Percentiles rank a stretch among this genome's conserved stretches.
These are phyloP conservation scores for Indicator indicator DNA, from an alignment of 2,113 vertebrate species.

Conservation along the genomic window DNA sequence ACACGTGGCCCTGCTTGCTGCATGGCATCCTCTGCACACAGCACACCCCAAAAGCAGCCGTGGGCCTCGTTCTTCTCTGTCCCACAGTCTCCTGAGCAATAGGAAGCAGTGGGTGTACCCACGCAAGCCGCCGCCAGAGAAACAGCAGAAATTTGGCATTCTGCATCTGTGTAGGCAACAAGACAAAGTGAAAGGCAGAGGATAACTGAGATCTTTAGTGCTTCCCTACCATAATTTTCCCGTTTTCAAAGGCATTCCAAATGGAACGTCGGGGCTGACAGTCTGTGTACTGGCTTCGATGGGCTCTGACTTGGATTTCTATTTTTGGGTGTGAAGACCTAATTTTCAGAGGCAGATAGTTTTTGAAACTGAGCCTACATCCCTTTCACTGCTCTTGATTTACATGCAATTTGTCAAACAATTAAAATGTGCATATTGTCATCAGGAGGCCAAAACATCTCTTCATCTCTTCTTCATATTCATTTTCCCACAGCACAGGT, in stretches of 20 bases:
- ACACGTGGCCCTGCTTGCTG: fast-evolving
- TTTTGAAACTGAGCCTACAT: conserved; percentile 40
- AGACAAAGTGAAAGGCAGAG: conserved; percentile 36
- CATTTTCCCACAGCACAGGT: background rate
- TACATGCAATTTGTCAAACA: background rate
- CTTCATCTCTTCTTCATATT: conserved; percentile 14
- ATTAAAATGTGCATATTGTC: conserved; percentile 24
- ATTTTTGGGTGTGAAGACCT: conserved; percentile 39
- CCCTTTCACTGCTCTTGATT: conserved; percentile 19
- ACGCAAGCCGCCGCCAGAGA: background rate
- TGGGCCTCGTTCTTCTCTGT: background rate
- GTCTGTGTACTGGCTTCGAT: background rate
- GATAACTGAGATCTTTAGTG: conserved; percentile 48
- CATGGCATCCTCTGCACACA: background rate
- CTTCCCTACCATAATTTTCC: conserved; percentile 24
- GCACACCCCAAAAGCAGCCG: background rate
- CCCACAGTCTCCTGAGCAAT: background rate
- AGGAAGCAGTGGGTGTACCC: background rate
- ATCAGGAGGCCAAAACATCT: conserved; percentile 15
- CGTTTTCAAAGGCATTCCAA: conserved; percentile 34
- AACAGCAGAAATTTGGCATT: conserved; percentile 46
- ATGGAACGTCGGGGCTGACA: background rate
- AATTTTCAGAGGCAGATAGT: conserved; percentile 39
- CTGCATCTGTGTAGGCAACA: conserved; percentile 56
- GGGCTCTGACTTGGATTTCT: conserved; percentile 39